Conservation (phyloP, 2,797 vertebrate genomes). For the Lateolabrax maculatus region DNA sequence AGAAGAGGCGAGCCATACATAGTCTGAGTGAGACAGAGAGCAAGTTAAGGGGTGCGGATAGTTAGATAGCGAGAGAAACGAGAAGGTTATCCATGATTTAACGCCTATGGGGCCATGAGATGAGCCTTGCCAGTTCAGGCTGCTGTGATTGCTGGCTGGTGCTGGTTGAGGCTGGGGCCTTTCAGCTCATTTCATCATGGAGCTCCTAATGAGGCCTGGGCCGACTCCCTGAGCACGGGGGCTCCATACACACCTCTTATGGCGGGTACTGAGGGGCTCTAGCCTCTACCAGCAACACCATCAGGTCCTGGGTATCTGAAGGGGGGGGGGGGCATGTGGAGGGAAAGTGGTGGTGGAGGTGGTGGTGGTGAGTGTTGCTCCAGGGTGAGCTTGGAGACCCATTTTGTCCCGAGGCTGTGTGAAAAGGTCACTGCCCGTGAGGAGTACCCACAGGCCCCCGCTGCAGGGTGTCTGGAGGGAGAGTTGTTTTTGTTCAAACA, state of each 20-base stretch:
- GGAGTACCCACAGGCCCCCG: conserved; percentile 76
- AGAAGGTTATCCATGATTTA: conserved; percentile 88
- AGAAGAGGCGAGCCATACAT: conserved; percentile 63
- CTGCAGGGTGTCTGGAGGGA: conserved; percentile 80
- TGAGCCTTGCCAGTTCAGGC: conserved; percentile 77
- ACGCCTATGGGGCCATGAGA: conserved; percentile 80
- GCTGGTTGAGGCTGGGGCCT: conserved; percentile 77
- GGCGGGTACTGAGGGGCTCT: conserved; percentile 60
- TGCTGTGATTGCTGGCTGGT: conserved; percentile 83
- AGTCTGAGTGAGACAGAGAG: conserved; percentile 71
- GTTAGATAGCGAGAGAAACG: conserved; percentile 78
- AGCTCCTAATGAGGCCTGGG: conserved; percentile 85
- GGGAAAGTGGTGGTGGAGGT: conserved; percentile 27
- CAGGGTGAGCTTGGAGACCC: conserved; percentile 77
- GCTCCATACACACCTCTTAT: conserved; percentile 73
- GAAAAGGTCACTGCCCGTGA: conserved; percentile 83
- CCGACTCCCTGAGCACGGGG: conserved; percentile 68
- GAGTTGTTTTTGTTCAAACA: conserved; percentile 82
- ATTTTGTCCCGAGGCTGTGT: conserved; percentile 83
- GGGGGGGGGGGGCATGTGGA: neutral
- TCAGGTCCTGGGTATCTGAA: conserved; percentile 50
- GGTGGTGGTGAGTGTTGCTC: conserved; percentile 68
- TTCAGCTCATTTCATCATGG: conserved; percentile 89
- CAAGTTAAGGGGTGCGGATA: conserved; percentile 71
- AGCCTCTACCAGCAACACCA: conserved; percentile 61